Percentiles rank a stretch among this genome's conserved stretches.
Conservation (phyloP, 1,140 invertebrate species). For the Proctacanthus coquilletti region DNA sequence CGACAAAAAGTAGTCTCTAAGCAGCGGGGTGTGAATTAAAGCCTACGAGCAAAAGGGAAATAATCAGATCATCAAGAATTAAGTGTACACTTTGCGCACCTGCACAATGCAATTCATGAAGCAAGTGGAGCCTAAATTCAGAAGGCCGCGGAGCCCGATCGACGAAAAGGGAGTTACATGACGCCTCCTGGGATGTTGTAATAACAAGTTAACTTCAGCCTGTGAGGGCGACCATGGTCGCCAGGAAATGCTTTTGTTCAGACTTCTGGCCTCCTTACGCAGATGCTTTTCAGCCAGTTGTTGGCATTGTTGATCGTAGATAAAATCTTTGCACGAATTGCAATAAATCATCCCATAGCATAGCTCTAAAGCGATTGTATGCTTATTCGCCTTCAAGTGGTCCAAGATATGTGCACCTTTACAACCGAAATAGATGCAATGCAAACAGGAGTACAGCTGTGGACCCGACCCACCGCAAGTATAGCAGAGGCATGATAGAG, state of each 20-base stretch:
- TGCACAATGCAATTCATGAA: slow-evolving; percentile 99
- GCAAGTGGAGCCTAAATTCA: slow-evolving; percentile 96
- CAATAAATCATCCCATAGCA: slow-evolving; percentile 84
- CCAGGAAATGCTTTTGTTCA: slow-evolving; percentile 54
- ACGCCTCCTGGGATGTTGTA: slow-evolving; percentile 58
- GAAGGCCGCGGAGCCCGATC: slow-evolving; percentile 77
- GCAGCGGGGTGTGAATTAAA: slow-evolving; percentile 82
- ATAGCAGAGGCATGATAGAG: slow-evolving; percentile 20
- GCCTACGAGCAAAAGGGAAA: slow-evolving; percentile 35
- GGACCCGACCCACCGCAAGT: slow-evolving; percentile 57
- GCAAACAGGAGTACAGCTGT: slow-evolving; percentile 73
- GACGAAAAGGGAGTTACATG: slow-evolving; percentile 67
- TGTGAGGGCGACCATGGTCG: slow-evolving; percentile 64
- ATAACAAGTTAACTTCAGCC: slow-evolving; percentile 51
- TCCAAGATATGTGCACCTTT: slow-evolving; percentile 70
- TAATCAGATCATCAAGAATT: not conserved
- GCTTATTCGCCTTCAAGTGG: slow-evolving; percentile 64
- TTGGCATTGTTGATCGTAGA: slow-evolving; percentile 62
- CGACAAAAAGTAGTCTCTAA: slow-evolving; percentile 90
- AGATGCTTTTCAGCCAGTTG: slow-evolving; percentile 39
- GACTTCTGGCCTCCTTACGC: slow-evolving; percentile 40
- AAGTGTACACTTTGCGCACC: slow-evolving; percentile 27
- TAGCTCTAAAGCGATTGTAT: slow-evolving; percentile 73
- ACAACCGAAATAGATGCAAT: slow-evolving; percentile 86
- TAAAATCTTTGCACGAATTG: slow-evolving; percentile 79